Percentiles rank a stretch among this genome's conserved stretches.
Conservation (phyloP, 2,113 vertebrate species). For the Gopherus flavomarginatus region DNA sequence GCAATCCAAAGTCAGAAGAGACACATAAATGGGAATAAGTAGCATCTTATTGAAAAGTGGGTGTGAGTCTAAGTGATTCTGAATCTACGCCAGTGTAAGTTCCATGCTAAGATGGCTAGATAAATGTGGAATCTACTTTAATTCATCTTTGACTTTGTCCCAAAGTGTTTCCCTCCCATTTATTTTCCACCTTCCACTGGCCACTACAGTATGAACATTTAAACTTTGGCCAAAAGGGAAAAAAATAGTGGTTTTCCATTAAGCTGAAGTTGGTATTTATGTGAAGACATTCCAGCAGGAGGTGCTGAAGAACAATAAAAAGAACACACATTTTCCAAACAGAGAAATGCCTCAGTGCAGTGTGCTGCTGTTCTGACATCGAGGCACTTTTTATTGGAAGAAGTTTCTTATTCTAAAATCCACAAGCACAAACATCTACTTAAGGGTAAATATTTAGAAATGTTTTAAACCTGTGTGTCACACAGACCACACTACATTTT, state of each 20-base stretch:
- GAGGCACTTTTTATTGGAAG: constrained; percentile 12
- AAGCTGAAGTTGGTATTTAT: neutral
- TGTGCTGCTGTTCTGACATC: neutral
- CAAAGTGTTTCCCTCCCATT: neutral
- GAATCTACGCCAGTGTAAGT: neutral
- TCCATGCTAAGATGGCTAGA: neutral
- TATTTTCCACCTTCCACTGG: neutral
- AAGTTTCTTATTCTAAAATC: neutral
- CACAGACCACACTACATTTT: neutral
- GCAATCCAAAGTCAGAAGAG: neutral
- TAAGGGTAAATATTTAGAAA: constrained; percentile 31
- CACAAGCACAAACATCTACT: neutral
- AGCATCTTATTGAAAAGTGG: neutral
- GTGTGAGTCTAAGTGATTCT: neutral
- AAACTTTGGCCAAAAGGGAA: neutral
- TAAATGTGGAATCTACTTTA: neutral
- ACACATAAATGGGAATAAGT: neutral
- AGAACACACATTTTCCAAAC: neutral
- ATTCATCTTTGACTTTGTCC: neutral
- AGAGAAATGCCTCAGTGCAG: neutral
- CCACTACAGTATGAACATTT: neutral
- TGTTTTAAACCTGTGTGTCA: neutral
- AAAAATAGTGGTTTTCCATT: neutral
- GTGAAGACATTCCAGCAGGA: neutral
- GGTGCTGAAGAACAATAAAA: neutral